phyloP scores from a whole-genome alignment of 2,888 invertebrate species.

The Proisotoma minuta region DNA sequence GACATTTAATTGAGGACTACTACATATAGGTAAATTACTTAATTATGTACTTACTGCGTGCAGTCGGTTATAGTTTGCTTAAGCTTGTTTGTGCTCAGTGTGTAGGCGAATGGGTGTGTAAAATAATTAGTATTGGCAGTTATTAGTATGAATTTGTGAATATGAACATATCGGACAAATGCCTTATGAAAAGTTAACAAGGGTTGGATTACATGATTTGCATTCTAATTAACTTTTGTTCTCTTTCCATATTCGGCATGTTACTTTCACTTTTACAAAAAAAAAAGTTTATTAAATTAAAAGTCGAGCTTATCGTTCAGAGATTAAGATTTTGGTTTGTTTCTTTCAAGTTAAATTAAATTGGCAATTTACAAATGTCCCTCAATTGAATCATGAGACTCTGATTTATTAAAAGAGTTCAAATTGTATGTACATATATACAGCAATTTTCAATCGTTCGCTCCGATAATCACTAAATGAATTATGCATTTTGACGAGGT shows the following conservation, averaged over 20 bases:
- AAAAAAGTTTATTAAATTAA: background rate
- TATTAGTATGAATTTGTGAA: too few relatives aligned
- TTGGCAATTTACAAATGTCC: background rate
- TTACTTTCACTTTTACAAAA: background rate
- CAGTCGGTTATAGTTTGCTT: too few relatives aligned
- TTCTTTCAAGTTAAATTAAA: background rate
- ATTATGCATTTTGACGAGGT: too few relatives aligned
- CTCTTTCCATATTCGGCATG: background rate
- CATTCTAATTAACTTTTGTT: too few relatives aligned
- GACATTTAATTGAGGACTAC: too few relatives aligned
- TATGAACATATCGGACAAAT: conserved; percentile 45
- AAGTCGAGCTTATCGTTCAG: conserved; percentile 1
- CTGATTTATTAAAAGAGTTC: background rate
- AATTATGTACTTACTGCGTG: too few relatives aligned
- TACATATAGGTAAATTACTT: too few relatives aligned
- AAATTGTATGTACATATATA: background rate
- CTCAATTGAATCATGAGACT: too few relatives aligned
- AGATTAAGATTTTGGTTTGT: background rate
- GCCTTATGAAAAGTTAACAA: conserved; percentile 32
- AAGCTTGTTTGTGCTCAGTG: too few relatives aligned
- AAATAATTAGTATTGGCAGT: too few relatives aligned
- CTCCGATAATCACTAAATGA: conserved; percentile 2
- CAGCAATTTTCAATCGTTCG: background rate
- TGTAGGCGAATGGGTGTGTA: too few relatives aligned
- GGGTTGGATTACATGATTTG: background rate